Evolutionary conservation across 2,888 invertebrate species (phyloP).

Genomic region (Trypoxylon attenuatum): DNA sequence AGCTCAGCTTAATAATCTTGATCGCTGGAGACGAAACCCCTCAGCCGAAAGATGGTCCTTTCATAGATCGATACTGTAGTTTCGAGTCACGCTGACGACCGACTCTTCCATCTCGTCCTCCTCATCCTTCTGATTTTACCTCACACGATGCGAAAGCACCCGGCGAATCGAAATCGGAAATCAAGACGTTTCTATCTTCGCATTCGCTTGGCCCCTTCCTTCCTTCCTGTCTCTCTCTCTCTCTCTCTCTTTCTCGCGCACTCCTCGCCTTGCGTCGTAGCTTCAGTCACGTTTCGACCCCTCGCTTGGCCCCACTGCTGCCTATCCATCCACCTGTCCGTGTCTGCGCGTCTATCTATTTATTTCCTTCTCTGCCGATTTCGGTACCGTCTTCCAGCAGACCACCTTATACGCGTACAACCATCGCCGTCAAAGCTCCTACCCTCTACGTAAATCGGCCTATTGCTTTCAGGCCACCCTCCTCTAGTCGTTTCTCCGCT

Average conservation of each 20-base stretch:
- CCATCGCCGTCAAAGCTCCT: too few relatives aligned
- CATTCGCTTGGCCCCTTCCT: neutral
- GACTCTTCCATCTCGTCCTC: slow-evolving; percentile 10
- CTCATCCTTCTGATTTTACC: neutral
- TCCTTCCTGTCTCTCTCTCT: neutral
- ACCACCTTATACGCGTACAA: neutral
- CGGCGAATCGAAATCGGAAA: slow-evolving; percentile 32
- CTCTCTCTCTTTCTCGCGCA: neutral
- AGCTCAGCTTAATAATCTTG: slow-evolving; percentile 55
- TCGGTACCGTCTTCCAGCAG: neutral
- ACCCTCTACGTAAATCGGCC: too few relatives aligned
- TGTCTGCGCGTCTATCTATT: neutral
- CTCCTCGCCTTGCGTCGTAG: neutral
- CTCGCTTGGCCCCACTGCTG: neutral
- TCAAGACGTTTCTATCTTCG: slow-evolving; percentile 14
- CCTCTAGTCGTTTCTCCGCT: neutral
- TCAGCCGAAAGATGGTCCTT: slow-evolving; percentile 25
- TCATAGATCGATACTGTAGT: slow-evolving; percentile 42
- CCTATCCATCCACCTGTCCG: neutral
- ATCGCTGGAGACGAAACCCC: slow-evolving; percentile 31
- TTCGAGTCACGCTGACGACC: slow-evolving; percentile 30
- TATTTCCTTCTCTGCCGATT: slow-evolving; percentile 5
- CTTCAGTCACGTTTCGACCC: neutral
- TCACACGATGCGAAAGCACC: slow-evolving; percentile 1
- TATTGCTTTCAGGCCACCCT: too few relatives aligned